phyloP scores from a whole-genome alignment of 2,888 invertebrate genomes.

The Deroplatys truncata region DNA sequence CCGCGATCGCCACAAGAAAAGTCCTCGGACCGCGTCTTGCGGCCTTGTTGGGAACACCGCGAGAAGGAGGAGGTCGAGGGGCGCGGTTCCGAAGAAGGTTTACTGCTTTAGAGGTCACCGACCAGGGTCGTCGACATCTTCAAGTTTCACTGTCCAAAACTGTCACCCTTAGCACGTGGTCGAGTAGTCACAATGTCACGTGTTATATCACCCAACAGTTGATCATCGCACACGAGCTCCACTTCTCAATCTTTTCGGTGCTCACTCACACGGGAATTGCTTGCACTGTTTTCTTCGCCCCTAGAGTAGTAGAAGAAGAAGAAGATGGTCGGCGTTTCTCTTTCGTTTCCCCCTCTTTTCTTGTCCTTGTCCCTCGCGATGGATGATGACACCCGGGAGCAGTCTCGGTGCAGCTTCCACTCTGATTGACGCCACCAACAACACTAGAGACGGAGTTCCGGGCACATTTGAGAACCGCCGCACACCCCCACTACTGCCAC shows the following conservation, averaged over 20 bases:
- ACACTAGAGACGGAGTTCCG: slow-evolving; percentile 48
- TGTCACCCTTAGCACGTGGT: background rate
- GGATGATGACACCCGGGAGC: background rate
- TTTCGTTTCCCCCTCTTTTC: background rate
- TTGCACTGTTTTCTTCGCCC: background rate
- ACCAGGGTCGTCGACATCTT: background rate
- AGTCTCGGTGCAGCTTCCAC: slow-evolving; percentile 50
- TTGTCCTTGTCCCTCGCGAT: background rate
- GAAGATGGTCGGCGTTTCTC: background rate
- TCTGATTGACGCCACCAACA: slow-evolving; percentile 24
- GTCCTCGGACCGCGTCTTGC: slow-evolving; percentile 14
- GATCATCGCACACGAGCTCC: background rate
- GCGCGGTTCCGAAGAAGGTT: slow-evolving; percentile 49
- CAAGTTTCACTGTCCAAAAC: background rate
- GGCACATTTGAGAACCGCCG: slow-evolving; percentile 58
- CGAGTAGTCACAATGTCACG: too few species aligned
- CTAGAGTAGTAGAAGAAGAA: background rate
- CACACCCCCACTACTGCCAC: slow-evolving; percentile 16
- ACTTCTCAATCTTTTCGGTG: background rate
- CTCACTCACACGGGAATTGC: background rate
- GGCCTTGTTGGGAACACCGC: background rate
- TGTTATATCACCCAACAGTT: too few species aligned
- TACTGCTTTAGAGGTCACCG: background rate
- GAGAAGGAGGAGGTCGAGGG: slow-evolving; percentile 42
- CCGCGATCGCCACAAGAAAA: slow-evolving; percentile 42